Conservation (phyloP, 2,797 vertebrate species). For the Falco berigora region DNA sequence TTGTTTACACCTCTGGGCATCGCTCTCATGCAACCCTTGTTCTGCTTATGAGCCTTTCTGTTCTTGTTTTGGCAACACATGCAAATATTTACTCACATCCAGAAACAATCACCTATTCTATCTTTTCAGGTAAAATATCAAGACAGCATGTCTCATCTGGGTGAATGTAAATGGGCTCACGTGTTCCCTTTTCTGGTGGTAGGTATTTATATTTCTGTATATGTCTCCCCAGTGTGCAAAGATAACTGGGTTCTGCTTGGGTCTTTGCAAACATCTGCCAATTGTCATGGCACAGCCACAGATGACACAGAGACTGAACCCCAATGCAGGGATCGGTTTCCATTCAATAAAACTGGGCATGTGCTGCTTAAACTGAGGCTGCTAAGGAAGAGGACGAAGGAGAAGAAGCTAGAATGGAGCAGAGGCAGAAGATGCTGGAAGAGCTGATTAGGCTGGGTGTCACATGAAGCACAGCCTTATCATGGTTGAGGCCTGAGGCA, state of each 20-base stretch:
- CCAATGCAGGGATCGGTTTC: not conserved
- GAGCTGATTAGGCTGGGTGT: not conserved
- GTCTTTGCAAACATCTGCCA: not conserved
- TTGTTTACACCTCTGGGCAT: not conserved
- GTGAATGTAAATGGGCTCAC: conserved; percentile 72
- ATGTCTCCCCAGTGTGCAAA: not conserved
- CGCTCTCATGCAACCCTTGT: not conserved
- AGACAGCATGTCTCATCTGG: conserved; percentile 78
- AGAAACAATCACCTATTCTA: not conserved
- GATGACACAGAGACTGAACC: not conserved
- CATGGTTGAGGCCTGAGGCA: not conserved
- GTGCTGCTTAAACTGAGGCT: not conserved
- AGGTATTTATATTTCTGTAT: conserved; percentile 54
- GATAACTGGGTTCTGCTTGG: not conserved
- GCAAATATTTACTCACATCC: not conserved
- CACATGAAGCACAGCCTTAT: not conserved
- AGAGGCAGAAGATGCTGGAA: not conserved
- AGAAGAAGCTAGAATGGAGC: not conserved
- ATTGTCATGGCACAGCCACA: not conserved
- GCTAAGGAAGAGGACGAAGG: not conserved
- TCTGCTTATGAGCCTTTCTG: not conserved
- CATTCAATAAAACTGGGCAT: not conserved
- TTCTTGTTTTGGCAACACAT: conserved; percentile 49
- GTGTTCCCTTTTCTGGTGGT: conserved; percentile 87
- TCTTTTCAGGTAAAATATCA: conserved; percentile 65